These are phyloP conservation scores for Condylostylus longicornis DNA, from an alignment of 1,140 invertebrate species.

Conservation along the genomic window DNA sequence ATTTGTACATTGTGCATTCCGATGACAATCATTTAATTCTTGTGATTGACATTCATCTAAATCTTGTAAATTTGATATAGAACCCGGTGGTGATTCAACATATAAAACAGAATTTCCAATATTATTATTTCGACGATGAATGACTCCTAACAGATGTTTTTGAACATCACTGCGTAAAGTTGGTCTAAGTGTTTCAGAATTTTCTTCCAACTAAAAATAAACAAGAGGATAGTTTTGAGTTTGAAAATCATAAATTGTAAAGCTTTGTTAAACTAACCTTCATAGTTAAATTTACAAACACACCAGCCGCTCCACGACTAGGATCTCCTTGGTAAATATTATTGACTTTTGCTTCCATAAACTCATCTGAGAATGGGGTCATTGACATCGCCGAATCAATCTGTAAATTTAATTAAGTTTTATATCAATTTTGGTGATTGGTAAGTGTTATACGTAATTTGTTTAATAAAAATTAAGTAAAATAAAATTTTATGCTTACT, in stretches of 20 bases:
- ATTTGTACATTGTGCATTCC: slow-evolving; percentile 72
- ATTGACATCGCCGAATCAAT: slow-evolving; percentile 78
- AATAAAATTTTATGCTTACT: too few relatives aligned
- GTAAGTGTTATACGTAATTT: slow-evolving; percentile 6
- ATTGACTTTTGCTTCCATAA: slow-evolving; percentile 64
- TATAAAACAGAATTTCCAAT: slow-evolving; percentile 70
- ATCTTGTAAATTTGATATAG: slow-evolving; percentile 60
- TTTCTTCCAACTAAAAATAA: slow-evolving; percentile 39
- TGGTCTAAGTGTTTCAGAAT: slow-evolving; percentile 47
- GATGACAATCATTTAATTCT: slow-evolving; percentile 84
- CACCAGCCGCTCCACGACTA: slow-evolving; percentile 46
- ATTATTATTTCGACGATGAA: slow-evolving; percentile 66
- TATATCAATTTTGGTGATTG: slow-evolving; percentile 8
- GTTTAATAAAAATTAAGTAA: slow-evolving; percentile 5
- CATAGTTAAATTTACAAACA: slow-evolving; percentile 73
- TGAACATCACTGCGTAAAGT: slow-evolving; percentile 60
- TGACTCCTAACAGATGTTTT: slow-evolving; percentile 67
- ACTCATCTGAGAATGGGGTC: slow-evolving; percentile 75
- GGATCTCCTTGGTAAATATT: slow-evolving; percentile 59
- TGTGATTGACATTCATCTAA: slow-evolving; percentile 74
- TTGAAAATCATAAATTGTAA: background rate
- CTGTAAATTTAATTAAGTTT: slow-evolving; percentile 35
- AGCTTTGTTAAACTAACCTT: slow-evolving; percentile 31
- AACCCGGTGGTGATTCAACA: slow-evolving; percentile 62
- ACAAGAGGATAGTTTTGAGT: background rate